Conservation (phyloP, 2,888 invertebrate species). For the Drosophila neotestacea region DNA sequence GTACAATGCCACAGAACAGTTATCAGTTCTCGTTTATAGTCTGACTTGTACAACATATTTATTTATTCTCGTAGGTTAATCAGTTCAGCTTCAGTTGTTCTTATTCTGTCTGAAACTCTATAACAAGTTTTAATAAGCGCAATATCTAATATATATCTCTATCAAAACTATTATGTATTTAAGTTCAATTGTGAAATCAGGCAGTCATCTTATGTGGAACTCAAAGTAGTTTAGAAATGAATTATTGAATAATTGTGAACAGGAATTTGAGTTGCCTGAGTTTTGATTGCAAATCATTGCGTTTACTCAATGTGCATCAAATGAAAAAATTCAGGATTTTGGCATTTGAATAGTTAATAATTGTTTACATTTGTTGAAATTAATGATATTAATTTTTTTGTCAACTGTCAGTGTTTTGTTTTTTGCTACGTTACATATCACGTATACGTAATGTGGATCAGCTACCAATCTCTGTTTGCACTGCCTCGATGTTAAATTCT, state of each 20-base stretch:
- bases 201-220: background rate
- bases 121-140: conserved; percentile 1
- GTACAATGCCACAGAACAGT: background rate
- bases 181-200: background rate
- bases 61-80: background rate
- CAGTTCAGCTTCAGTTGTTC: background rate
- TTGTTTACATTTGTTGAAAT: background rate
- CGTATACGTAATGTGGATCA: conserved; percentile 13
- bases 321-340: too few species aligned
- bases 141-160: background rate
- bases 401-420: background rate
- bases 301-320: background rate
- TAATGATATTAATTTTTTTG: too few species aligned
- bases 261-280: too few species aligned
- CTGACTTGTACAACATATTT: conserved; percentile 4
- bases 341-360: background rate
- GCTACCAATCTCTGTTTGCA: background rate
- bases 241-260: too few species aligned
- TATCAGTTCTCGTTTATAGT: background rate
- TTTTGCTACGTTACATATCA: background rate
- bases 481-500: background rate
- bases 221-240: background rate
- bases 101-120: background rate
- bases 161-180: background rate
- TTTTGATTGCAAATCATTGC: background rate